Percentiles rank a stretch among this genome's conserved stretches.
phyloP scores from a whole-genome alignment of 2,888 invertebrate genomes.

The Orthosia cruda region DNA sequence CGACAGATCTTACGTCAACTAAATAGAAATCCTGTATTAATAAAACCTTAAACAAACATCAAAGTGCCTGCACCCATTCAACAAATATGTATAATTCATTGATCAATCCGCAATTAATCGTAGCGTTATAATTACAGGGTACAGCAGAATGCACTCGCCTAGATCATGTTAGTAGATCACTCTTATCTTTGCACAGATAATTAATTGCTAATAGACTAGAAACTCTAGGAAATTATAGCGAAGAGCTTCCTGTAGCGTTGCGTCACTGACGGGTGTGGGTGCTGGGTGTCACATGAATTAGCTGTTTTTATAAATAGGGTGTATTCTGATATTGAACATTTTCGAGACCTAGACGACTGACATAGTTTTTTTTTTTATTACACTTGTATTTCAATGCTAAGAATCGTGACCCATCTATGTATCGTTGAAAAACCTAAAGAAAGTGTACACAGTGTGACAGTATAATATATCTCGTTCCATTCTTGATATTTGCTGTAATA shows the following conservation, averaged over 20 bases:
- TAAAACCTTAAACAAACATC: conserved; percentile 14
- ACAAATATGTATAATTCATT: conserved; percentile 60
- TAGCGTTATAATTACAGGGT: conserved; percentile 60
- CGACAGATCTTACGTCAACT: not conserved
- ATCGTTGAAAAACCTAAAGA: too few relatives aligned
- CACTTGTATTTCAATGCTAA: too few relatives aligned
- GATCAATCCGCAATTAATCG: conserved; percentile 67
- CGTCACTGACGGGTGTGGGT: conserved; percentile 25
- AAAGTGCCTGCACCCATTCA: conserved; percentile 22
- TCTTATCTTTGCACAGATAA: conserved; percentile 60
- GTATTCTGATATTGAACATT: too few relatives aligned
- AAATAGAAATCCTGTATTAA: not conserved
- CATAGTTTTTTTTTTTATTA: too few relatives aligned
- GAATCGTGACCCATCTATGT: too few relatives aligned
- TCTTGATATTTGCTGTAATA: too few relatives aligned
- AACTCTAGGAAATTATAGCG: conserved; percentile 51
- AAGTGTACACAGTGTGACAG: too few relatives aligned
- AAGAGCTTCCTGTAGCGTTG: conserved; percentile 52
- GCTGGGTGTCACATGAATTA: conserved; percentile 19
- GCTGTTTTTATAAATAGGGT: not conserved
- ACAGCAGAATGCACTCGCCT: conserved; percentile 72
- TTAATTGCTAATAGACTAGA: conserved; percentile 65
- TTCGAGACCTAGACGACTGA: too few relatives aligned
- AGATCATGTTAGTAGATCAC: conserved; percentile 62
- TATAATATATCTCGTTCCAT: too few relatives aligned